phyloP scores from a whole-genome alignment of 2,888 invertebrate species.

The Itoplectis maculator region DNA sequence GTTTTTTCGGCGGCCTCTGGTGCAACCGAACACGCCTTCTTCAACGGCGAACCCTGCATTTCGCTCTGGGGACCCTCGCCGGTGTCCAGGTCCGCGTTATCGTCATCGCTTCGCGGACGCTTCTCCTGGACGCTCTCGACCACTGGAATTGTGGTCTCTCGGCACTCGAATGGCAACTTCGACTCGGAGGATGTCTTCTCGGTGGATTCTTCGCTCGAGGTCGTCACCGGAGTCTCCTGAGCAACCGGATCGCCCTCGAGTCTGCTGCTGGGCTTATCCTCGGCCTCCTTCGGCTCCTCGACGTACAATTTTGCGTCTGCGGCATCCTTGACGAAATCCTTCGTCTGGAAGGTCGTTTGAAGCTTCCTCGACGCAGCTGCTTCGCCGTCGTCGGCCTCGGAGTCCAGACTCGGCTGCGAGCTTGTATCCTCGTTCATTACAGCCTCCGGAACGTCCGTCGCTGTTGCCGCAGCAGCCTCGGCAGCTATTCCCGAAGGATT shows the following conservation, averaged over 20 bases:
- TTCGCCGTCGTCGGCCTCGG: constrained; percentile 79
- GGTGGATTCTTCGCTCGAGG: constrained; percentile 2
- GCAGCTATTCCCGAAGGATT: constrained; percentile 64
- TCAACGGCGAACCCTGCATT: constrained; percentile 13
- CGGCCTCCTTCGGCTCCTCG: constrained; percentile 11
- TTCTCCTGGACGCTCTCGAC: constrained; percentile 67
- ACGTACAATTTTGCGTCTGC: constrained; percentile 60
- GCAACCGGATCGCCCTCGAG: constrained; percentile 12
- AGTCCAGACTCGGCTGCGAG: constrained; percentile 81
- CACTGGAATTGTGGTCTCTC: constrained; percentile 55
- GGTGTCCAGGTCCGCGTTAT: constrained; percentile 42
- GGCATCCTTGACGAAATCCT: constrained; percentile 76
- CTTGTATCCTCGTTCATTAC: constrained; percentile 83
- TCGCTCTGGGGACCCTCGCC: background rate
- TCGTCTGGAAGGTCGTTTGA: constrained; percentile 82
- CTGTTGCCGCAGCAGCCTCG: constrained; percentile 65
- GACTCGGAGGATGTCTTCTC: constrained; percentile 1
- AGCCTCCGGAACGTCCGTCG: constrained; percentile 79
- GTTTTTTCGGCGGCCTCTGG: constrained; percentile 32
- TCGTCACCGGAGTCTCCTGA: background rate
- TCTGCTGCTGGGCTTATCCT: background rate
- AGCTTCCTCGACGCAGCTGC: constrained; percentile 74
- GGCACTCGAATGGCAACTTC: constrained; percentile 53
- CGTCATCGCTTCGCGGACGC: constrained; percentile 56
- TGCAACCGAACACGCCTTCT: constrained; percentile 18